Evolutionary conservation across 2,797 vertebrate genomes (phyloP), one percentile per base, ranked within the genome.

Genomic region (Oreonectes daqikongensis): DNA sequence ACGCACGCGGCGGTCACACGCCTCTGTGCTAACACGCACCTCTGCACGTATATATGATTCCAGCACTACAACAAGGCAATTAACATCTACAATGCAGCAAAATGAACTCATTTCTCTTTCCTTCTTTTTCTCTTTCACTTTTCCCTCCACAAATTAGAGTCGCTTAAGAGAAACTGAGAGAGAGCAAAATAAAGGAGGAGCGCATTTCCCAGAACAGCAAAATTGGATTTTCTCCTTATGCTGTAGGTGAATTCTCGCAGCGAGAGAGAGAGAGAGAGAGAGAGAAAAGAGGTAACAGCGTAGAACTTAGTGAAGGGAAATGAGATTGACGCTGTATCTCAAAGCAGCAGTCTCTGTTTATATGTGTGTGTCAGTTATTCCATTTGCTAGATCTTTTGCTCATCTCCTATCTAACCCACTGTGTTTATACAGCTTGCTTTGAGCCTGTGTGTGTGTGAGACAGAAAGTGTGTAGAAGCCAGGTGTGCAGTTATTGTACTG

Each of bases 191-290:
- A 76, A 69, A 76, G 63, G 60, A 65, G 59, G 44, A 52, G 71
- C 73, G 68, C 82, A 86, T 87, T 81, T 88, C 89, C 86, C 84
- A 80, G 44, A 85, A 80, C 71, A 85, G 85, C 89, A 89, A 83
- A 89, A 88, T 87, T 88, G 85, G 79, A 89, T 89, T 90, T 89
- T 85, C 65, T 79, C 73, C 63, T 85, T 71, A 85, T 81, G 79
- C 87, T 44, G 0, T 17, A 81, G 84, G 70, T 75, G 78, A 86
- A 85, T 82, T 87, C 84, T 82, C 79, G 52, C 50, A 32, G 72
- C 52, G 22, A 20, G 20, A 28, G 32, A 66, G 50, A 80, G 12
- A 1, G 44, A 0, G 26, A 57, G n/a, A 60, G 73, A 80, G 55
- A 84, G 48, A 65, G 32, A 80, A n/a, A 14, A 61, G 28, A 61